Conservation (phyloP, 2,888 invertebrate genomes). For the Parnassius glacialis region DNA sequence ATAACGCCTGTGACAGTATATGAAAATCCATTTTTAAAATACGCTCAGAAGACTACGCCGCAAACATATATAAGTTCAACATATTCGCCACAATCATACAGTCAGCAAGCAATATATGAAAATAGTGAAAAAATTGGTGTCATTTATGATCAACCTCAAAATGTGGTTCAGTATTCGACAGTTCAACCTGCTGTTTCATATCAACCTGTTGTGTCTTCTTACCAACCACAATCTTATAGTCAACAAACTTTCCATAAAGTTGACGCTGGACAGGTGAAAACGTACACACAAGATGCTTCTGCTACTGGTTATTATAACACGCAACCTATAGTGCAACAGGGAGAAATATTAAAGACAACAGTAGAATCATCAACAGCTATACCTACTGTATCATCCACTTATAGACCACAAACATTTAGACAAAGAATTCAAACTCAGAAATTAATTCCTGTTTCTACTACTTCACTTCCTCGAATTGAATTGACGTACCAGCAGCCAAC, state of each 20-base stretch:
- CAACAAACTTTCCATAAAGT: constrained; percentile 63
- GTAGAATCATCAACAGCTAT: constrained; percentile 51
- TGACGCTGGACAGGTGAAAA: constrained; percentile 45
- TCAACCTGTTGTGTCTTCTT: constrained; percentile 51
- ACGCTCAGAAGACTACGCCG: constrained; percentile 31
- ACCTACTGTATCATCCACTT: constrained; percentile 47
- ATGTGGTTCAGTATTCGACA: constrained; percentile 40
- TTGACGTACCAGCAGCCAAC: constrained; percentile 61
- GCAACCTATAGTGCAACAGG: constrained; percentile 44
- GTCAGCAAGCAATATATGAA: constrained; percentile 50
- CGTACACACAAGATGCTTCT: constrained; percentile 55
- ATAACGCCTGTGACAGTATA: constrained; percentile 34
- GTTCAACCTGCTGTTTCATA: constrained; percentile 46
- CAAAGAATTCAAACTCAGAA: constrained; percentile 55
- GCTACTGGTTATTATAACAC: constrained; percentile 36
- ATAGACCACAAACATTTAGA: constrained; percentile 37
- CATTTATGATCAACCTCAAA: constrained; percentile 35
- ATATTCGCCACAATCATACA: constrained; percentile 58
- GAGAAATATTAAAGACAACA: constrained; percentile 47
- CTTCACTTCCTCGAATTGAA: constrained; percentile 50
- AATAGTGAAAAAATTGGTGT: constrained; percentile 25
- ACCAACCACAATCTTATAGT: constrained; percentile 55
- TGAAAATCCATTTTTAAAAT: constrained; percentile 36
- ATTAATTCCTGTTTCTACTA: constrained; percentile 52
- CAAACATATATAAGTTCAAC: constrained; percentile 41